Evolutionary conservation across 2,113 vertebrate species (phyloP), one percentile per base, ranked within the genome.

Genomic region (Cololabis saira): DNA sequence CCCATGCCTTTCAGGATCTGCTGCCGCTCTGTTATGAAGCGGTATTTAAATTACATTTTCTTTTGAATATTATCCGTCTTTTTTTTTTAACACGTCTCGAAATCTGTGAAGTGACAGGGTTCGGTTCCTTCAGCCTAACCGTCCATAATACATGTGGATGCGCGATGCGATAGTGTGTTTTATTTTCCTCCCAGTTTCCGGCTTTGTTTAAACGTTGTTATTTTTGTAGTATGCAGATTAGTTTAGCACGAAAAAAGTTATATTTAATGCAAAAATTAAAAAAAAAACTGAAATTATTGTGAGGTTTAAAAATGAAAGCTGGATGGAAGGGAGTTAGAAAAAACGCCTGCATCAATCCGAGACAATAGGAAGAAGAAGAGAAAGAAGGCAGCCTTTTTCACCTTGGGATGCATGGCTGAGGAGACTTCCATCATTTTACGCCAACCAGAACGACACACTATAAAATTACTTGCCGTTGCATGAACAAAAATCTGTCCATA

Each of bases 351-450:
- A 76, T 85, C 74, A 80, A 48, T 42, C 45, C n/a, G 65, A 84
- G 83, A 91, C 88, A 87, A 91, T 87, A 56, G 86, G 69, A 80
- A 64, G 75, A 76, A 78, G 66, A 81, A 33, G 52, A 78, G 67
- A 43, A 78, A 40, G 72, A 67, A 76, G 71, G 60, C 80, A 81
- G 81, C 62, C 66, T 82, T 79, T 80, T 85, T 90, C 81, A 85
- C 84, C 81, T 90, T 81, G 82, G 85, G 76, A 81, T 78, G 71
- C 56, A 67, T 37, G 71, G 48, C 74, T 77, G 67, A 56, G 51
- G 27, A 68, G 67, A 57, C 70, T 81, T 79, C 67, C 60, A 64
- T 79, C 61, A 82, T 76, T 51, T 56, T 43, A 58, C 24, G 66
- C 33, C 40, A 21, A 42, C 42, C 24, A 54, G 3, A 49, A 40